These are phyloP conservation scores for Leucoraja ocellata DNA, from an alignment of 2,797 vertebrate genomes.

Conservation along the genomic window DNA sequence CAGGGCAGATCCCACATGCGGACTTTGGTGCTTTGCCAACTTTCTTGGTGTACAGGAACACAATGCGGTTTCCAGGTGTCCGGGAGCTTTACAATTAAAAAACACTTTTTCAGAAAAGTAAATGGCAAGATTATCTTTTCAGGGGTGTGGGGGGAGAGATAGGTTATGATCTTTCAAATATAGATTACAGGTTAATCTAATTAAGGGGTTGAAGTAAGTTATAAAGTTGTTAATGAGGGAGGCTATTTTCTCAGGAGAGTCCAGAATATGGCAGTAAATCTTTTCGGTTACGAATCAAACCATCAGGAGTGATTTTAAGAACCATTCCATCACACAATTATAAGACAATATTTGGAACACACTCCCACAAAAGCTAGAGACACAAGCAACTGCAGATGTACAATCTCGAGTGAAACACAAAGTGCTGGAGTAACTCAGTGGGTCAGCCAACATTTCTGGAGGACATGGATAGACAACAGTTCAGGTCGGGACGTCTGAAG, in stretches of 20 bases:
- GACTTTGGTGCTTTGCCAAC: conserved; percentile 96
- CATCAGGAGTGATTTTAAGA: neutral
- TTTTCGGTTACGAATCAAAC: neutral
- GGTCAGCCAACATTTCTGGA: no score
- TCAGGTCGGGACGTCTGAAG: no score
- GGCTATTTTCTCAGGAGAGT: neutral
- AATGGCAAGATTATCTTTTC: neutral
- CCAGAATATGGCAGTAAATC: no score
- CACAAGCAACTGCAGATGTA: no score
- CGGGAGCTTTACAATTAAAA: conserved; percentile 66
- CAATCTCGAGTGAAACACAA: no score
- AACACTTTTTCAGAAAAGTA: neutral
- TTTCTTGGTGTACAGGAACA: conserved; percentile 98
- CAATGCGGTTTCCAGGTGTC: conserved; percentile 93
- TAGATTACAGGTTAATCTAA: neutral
- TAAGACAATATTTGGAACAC: neutral
- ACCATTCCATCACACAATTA: neutral
- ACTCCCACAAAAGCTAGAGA: no score
- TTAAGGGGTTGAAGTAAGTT: neutral
- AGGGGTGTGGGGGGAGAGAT: neutral
- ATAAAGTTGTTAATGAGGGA: neutral
- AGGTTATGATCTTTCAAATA: neutral
- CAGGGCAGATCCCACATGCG: conserved; percentile 88
- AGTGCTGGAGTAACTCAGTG: no score
- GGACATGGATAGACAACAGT: no score